These are phyloP conservation scores for Thalpophila matura DNA, from an alignment of 2,888 invertebrate genomes.

Conservation along the genomic window DNA sequence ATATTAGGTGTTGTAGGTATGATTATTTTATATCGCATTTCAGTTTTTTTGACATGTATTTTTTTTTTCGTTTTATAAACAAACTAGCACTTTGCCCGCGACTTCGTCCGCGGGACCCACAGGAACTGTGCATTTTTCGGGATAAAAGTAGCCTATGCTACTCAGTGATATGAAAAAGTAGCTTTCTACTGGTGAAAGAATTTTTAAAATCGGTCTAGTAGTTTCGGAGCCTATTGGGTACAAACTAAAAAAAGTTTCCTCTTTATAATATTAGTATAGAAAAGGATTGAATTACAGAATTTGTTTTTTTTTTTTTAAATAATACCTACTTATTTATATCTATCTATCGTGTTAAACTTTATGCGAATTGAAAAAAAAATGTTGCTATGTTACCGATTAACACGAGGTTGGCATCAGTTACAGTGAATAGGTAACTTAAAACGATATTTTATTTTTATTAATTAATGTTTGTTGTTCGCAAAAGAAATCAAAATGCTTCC, in stretches of 20 bases:
- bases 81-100: too few species aligned
- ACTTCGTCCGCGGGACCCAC: too few species aligned
- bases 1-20: slow-evolving; percentile 4
- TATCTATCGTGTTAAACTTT: slow-evolving; percentile 14
- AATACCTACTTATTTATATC: slow-evolving; percentile 15
- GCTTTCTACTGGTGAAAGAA: too few species aligned
- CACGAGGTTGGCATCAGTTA: slow-evolving; percentile 10
- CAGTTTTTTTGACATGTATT: slow-evolving; percentile 8
- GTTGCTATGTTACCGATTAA: slow-evolving; percentile 12
- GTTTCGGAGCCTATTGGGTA: too few species aligned
- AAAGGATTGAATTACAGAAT: slow-evolving; percentile 35
- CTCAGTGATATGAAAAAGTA: too few species aligned
- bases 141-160: too few species aligned
- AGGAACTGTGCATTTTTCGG: too few species aligned
- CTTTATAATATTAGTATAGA: slow-evolving; percentile 8
- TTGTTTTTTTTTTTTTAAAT: slow-evolving; percentile 36
- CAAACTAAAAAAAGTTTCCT: too few species aligned
- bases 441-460: background rate
- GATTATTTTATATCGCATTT: slow-evolving; percentile 5
- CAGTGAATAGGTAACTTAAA: background rate
- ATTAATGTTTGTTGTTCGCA: background rate
- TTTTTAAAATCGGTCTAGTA: too few species aligned
- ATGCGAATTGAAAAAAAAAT: background rate
- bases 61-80: too few species aligned
- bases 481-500: too few species aligned